Conservation (phyloP, 2,888 invertebrate species). For the Alcis repandata region DNA sequence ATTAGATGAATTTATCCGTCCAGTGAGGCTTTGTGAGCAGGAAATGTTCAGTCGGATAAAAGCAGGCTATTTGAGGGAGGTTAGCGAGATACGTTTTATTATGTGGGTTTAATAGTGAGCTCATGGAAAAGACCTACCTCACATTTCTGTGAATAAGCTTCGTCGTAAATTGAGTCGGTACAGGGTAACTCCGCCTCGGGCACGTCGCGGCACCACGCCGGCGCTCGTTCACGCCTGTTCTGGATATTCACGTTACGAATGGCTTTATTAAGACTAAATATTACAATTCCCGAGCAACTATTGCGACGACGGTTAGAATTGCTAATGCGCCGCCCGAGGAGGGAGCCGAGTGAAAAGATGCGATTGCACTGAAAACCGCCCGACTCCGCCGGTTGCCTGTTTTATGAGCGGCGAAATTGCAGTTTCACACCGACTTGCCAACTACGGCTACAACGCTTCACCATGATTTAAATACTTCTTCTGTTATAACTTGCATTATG, state of each 20-base stretch:
- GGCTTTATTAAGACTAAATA: constrained; percentile 85
- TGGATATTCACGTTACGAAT: constrained; percentile 81
- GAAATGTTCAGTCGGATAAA: constrained; percentile 39
- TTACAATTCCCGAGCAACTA: constrained; percentile 81
- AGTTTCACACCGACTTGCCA: constrained; percentile 71
- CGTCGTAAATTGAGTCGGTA: constrained; percentile 67
- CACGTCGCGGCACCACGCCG: constrained; percentile 60
- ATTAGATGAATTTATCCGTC: constrained; percentile 28
- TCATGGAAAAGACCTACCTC: constrained; percentile 44
- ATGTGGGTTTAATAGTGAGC: constrained; percentile 39
- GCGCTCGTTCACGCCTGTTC: constrained; percentile 67
- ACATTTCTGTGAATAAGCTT: constrained; percentile 59
- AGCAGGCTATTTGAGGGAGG: constrained; percentile 24
- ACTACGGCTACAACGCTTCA: constrained; percentile 65
- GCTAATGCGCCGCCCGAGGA: constrained; percentile 71
- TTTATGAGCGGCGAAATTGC: constrained; percentile 80
- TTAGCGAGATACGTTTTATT: constrained; percentile 32
- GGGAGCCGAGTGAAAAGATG: constrained; percentile 78
- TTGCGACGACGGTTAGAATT: constrained; percentile 78
- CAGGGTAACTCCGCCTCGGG: constrained; percentile 63
- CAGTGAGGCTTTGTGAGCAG: constrained; percentile 38
- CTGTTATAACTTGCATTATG: constrained; percentile 47
- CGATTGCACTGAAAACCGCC: constrained; percentile 70
- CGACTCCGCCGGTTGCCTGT: constrained; percentile 66
- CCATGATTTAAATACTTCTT: constrained; percentile 68